Conservation (phyloP, 2,888 invertebrate species). For the Drepana falcataria region DNA sequence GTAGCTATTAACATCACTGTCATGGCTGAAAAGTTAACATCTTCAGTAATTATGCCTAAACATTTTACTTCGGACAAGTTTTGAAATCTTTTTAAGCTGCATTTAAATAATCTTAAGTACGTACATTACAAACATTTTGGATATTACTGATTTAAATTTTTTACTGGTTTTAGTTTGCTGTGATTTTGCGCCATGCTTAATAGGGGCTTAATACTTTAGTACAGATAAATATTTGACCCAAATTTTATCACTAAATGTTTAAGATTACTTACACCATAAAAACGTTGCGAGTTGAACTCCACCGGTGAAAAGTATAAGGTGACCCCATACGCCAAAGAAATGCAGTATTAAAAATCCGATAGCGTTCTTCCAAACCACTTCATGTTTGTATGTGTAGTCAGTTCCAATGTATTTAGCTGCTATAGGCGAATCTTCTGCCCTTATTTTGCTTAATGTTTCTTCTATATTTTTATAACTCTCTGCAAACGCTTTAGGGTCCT, state of each 20-base stretch:
- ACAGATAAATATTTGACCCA: slow-evolving; percentile 7
- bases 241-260: not conserved
- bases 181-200: no score
- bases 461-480: not conserved
- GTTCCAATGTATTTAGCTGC: slow-evolving; percentile 40
- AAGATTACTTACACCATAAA: slow-evolving; percentile 18
- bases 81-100: no score
- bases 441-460: slow-evolving; percentile 1
- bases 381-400: slow-evolving; percentile 55
- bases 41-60: no score
- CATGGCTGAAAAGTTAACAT: slow-evolving; percentile 8
- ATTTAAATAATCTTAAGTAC: no score
- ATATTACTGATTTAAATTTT: no score
- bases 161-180: no score
- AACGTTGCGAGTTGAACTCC: slow-evolving; percentile 11
- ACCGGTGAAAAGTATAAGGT: slow-evolving; percentile 35
- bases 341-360: slow-evolving; percentile 79
- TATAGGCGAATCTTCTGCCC: slow-evolving; percentile 8
- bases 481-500: not conserved
- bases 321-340: slow-evolving; percentile 61
- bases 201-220: no score
- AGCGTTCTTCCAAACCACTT: slow-evolving; percentile 81
- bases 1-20: slow-evolving; percentile 30
- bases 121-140: no score
- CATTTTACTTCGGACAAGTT: no score